Percentiles rank a stretch among this genome's conserved stretches.
These are phyloP conservation scores for Trichosurus vulpecula DNA, from an alignment of 2,797 vertebrate genomes.

Conservation along the genomic window DNA sequence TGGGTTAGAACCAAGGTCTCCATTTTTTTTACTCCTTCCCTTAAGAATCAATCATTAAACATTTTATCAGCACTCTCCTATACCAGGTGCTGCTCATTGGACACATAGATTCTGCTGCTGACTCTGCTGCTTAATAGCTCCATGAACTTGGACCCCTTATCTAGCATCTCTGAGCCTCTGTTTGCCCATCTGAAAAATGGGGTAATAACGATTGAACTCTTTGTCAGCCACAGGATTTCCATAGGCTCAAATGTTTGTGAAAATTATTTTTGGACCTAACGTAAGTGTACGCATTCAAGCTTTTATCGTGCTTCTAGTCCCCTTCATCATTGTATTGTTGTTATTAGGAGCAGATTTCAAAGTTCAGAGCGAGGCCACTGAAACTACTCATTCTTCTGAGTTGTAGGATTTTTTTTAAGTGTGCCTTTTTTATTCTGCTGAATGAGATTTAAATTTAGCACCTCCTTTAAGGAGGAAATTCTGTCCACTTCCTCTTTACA, in stretches of 20 bases:
- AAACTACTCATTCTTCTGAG: background rate
- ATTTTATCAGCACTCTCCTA: background rate
- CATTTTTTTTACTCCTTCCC: background rate
- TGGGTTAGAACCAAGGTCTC: background rate
- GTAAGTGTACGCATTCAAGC: background rate
- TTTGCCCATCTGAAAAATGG: background rate
- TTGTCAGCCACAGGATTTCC: background rate
- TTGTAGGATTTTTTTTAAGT: background rate
- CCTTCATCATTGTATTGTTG: constrained; percentile 9
- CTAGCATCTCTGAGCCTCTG: background rate
- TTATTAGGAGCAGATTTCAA: constrained; percentile 28
- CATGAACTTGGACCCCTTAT: background rate
- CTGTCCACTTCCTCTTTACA: constrained; percentile 64
- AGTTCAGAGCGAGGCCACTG: background rate
- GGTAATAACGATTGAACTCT: background rate
- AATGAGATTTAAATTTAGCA: constrained; percentile 64
- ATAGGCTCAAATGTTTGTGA: background rate
- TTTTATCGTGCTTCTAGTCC: background rate
- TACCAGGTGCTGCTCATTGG: background rate
- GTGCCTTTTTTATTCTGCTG: constrained; percentile 40
- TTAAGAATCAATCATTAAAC: background rate
- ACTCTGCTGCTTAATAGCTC: background rate
- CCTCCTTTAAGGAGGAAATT: constrained; percentile 61
- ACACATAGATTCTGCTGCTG: background rate
- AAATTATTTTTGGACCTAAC: background rate